These are phyloP conservation scores for Cheilosia urbana DNA, from an alignment of 2,888 invertebrate species.

Conservation along the genomic window DNA sequence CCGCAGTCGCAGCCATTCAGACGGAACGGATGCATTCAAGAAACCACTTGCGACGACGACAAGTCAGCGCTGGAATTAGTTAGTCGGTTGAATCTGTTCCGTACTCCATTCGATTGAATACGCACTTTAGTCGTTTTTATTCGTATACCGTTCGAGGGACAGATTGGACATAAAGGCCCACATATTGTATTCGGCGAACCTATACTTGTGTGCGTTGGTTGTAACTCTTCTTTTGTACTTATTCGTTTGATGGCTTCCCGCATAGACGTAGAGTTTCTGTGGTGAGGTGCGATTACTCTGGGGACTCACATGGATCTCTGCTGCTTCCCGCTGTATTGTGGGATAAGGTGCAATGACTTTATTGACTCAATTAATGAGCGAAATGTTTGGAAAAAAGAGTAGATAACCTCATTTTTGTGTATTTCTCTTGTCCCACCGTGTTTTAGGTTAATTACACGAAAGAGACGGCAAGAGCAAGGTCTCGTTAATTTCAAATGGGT, in stretches of 20 bases:
- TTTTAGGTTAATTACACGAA: constrained; percentile 36
- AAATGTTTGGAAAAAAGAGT: constrained; percentile 27
- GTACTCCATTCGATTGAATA: constrained; percentile 55
- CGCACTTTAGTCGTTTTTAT: constrained; percentile 47
- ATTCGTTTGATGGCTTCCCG: constrained; percentile 56
- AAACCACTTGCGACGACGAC: constrained; percentile 65
- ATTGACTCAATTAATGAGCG: constrained; percentile 41
- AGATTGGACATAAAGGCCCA: constrained; percentile 52
- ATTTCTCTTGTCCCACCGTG: neutral
- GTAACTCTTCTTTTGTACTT: constrained; percentile 46
- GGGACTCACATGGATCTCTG: neutral
- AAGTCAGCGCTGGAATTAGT: constrained; percentile 39
- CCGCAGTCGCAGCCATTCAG: constrained; percentile 48
- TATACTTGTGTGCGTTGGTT: constrained; percentile 44
- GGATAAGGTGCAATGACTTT: constrained; percentile 52
- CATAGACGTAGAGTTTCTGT: constrained; percentile 31
- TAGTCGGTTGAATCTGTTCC: constrained; percentile 50
- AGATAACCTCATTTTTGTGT: constrained; percentile 25
- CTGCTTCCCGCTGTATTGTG: neutral
- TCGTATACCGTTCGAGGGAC: constrained; percentile 1
- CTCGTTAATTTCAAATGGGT: constrained; percentile 1
- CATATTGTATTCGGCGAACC: constrained; percentile 61
- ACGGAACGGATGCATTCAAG: constrained; percentile 71
- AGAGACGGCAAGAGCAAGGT: neutral
- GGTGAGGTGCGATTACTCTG: constrained; percentile 50